Percentiles rank a stretch among this genome's conserved stretches.
Evolutionary conservation across 2,797 vertebrate species (phyloP).

Genomic region (Cuculus canorus): DNA sequence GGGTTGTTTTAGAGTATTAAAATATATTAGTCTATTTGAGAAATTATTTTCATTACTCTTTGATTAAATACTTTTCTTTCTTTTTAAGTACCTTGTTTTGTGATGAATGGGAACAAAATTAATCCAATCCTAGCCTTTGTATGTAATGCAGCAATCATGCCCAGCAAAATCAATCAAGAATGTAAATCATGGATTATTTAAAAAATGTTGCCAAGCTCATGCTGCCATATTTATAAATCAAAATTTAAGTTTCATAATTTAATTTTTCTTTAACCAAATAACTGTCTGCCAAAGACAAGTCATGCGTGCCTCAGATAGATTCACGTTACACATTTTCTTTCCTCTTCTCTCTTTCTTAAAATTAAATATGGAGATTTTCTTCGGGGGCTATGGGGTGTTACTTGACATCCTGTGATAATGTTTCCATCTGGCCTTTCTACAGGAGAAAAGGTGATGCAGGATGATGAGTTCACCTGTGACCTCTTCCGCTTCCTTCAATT

Average conservation of each 20-base stretch:
- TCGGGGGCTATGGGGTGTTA: not conserved
- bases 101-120: not conserved
- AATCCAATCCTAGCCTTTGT: not conserved
- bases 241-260: conserved; percentile 30
- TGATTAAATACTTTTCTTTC: not conserved
- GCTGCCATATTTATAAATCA: conserved; percentile 63
- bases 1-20: not conserved
- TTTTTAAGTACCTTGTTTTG: not conserved
- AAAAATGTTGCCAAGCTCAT: conserved; percentile 80
- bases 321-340: conserved; percentile 34
- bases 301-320: conserved; percentile 70
- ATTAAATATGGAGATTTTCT: conserved; percentile 14
- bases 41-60: not conserved
- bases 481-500: conserved; percentile 97
- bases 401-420: conserved; percentile 13
- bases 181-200: not conserved
- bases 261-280: conserved; percentile 50
- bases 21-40: not conserved
- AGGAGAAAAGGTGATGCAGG: conserved; percentile 98
- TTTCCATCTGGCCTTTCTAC: conserved; percentile 69
- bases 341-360: not conserved
- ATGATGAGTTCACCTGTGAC: conserved; percentile 96
- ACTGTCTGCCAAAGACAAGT: conserved; percentile 73
- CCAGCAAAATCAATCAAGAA: not conserved
- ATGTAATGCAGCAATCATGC: not conserved